Evolutionary conservation across 2,888 invertebrate genomes (phyloP).

Genomic region (Teleogryllus oceanicus): DNA sequence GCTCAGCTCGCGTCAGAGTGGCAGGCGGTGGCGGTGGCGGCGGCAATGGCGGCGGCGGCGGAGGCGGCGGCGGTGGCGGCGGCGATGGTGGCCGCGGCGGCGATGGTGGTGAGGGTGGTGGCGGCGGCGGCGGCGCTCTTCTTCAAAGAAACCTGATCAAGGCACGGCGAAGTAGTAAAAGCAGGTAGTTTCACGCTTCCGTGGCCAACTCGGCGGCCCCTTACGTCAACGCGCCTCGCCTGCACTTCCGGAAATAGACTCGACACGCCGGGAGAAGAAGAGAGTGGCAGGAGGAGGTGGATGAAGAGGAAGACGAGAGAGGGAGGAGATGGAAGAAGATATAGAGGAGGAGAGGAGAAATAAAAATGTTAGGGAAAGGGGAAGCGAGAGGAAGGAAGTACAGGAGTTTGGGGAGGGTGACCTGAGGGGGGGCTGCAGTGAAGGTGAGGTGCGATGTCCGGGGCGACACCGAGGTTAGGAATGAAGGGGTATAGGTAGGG

Average conservation of each 20-base stretch:
- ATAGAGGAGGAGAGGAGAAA: neutral
- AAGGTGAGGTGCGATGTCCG: no score
- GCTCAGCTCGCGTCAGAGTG: no score
- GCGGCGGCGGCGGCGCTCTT: neutral
- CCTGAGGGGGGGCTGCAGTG: no score
- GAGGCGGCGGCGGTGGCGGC: no score
- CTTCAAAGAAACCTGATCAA: slow-evolving; percentile 11
- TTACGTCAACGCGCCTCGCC: neutral
- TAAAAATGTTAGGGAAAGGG: neutral
- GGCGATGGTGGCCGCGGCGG: no score
- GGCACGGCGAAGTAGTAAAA: neutral
- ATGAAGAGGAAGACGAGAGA: neutral
- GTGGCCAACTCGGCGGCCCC: neutral
- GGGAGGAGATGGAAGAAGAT: neutral
- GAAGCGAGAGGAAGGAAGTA: neutral
- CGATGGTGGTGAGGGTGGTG: no score
- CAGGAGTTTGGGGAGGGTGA: no score
- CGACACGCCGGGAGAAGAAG: neutral
- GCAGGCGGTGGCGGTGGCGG: no score
- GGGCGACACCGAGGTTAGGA: no score
- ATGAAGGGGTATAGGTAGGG: no score
- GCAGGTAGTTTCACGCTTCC: neutral
- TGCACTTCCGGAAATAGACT: slow-evolving; percentile 3
- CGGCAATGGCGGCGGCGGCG: no score
- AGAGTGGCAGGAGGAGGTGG: neutral